Evolutionary conservation across 2,797 vertebrate species (phyloP).

Genomic region (Calcarius lapponicus): DNA sequence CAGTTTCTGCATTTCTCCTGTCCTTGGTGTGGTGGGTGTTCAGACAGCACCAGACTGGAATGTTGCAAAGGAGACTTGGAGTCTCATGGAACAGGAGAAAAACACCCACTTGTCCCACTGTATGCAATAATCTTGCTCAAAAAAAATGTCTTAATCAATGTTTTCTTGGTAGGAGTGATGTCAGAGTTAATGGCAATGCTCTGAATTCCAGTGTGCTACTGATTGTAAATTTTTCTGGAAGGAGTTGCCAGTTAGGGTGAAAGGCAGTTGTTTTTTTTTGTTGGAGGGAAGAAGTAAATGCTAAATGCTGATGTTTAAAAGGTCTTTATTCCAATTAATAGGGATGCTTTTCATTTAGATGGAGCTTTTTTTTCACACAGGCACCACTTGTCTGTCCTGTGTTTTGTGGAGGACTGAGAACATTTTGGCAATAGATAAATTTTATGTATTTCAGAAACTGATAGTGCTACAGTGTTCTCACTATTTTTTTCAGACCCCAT

Average conservation of each 20-base stretch:
- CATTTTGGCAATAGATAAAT: neutral
- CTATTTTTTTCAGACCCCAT: neutral
- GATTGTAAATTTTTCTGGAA: neutral
- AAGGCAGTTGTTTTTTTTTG: neutral
- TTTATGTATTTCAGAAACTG: neutral
- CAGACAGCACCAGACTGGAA: neutral
- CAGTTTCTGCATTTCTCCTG: neutral
- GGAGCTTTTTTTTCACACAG: neutral
- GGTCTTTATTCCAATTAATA: constrained; percentile 9
- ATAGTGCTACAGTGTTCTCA: neutral
- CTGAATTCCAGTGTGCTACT: neutral
- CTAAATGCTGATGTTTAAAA: neutral
- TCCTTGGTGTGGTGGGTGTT: neutral
- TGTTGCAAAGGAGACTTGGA: neutral
- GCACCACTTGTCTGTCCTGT: neutral
- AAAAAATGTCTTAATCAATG: neutral
- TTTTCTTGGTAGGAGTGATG: neutral
- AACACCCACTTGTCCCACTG: neutral
- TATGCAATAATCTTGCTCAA: neutral
- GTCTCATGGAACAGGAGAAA: neutral
- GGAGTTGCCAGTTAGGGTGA: neutral
- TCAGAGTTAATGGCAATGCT: neutral
- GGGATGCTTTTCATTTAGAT: constrained; percentile 4
- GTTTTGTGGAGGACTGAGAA: neutral
- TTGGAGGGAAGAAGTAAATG: neutral